Evolutionary conservation across 2,888 invertebrate species (phyloP).

Genomic region (Catocala fraxini): DNA sequence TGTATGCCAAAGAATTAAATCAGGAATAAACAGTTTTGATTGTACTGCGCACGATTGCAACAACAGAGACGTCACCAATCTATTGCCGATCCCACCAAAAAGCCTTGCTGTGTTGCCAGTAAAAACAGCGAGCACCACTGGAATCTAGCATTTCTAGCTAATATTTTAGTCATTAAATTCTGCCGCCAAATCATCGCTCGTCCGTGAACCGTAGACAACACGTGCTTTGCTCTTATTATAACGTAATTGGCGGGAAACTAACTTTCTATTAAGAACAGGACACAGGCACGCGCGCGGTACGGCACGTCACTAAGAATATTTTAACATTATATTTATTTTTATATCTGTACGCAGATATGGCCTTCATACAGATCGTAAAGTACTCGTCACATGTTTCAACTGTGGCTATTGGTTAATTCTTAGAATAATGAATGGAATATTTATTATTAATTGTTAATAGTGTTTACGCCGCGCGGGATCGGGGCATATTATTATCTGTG

Average conservation of each 20-base stretch:
- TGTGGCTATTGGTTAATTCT: constrained; percentile 40
- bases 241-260: constrained; percentile 22
- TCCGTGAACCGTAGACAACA: background rate
- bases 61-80: too few species aligned
- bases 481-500: too few species aligned
- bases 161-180: background rate
- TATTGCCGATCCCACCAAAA: too few species aligned
- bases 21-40: too few species aligned
- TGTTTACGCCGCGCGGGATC: constrained; percentile 19
- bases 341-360: constrained; percentile 33
- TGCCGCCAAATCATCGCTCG: background rate
- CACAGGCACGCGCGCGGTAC: constrained; percentile 13
- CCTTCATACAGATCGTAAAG: constrained; percentile 47
- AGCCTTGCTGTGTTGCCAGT: too few species aligned
- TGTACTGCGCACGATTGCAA: too few species aligned
- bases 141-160: too few species aligned
- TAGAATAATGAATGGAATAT: constrained; percentile 48
- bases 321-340: constrained; percentile 46
- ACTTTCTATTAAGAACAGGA: constrained; percentile 32
- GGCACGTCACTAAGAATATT: constrained; percentile 37
- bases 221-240: constrained; percentile 1
- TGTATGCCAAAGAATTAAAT: too few species aligned
- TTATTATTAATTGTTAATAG: constrained; percentile 36
- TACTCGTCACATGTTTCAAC: constrained; percentile 41
- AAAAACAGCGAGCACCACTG: too few species aligned